These are phyloP conservation scores for Heterocephalus glaber DNA, from an alignment of 2,113 vertebrate species.

Conservation along the genomic window DNA sequence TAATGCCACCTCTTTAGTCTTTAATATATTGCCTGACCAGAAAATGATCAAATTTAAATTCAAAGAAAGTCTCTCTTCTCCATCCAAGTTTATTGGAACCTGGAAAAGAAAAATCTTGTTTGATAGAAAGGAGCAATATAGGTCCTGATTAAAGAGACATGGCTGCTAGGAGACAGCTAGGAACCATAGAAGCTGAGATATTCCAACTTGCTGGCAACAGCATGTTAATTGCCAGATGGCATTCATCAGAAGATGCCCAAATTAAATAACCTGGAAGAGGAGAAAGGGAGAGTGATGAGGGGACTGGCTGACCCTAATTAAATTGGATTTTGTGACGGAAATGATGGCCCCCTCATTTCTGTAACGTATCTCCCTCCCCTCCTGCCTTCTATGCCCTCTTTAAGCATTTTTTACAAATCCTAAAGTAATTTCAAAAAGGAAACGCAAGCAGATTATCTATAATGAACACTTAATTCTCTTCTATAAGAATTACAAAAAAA, in stretches of 20 bases:
- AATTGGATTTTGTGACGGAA: conserved; percentile 54
- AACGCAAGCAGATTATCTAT: not conserved
- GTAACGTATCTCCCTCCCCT: not conserved
- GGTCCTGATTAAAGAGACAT: conserved; percentile 74
- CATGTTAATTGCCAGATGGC: conserved; percentile 79
- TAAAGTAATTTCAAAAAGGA: conserved; percentile 45
- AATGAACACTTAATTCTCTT: not conserved
- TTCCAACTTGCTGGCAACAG: not conserved
- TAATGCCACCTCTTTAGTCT: not conserved
- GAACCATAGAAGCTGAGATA: conserved; percentile 44
- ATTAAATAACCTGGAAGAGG: conserved; percentile 71
- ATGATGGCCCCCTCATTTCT: not conserved
- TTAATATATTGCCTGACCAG: conserved; percentile 51
- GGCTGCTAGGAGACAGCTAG: conserved; percentile 53
- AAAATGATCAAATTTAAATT: conserved; percentile 76
- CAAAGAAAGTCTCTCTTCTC: conserved; percentile 63
- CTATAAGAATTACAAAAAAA: not conserved
- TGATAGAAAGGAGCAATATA: conserved; percentile 59
- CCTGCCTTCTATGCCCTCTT: not conserved
- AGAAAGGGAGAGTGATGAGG: not conserved
- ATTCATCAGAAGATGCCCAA: conserved; percentile 66
- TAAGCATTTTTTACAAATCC: not conserved
- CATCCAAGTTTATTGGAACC: conserved; percentile 55
- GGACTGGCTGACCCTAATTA: conserved; percentile 67
- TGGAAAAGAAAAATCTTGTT: conserved; percentile 56